A percentile compares a stretch with the other conserved stretches of the same genome.
Conservation (phyloP, 2,113 vertebrate species). For the Paralichthys olivaceus region DNA sequence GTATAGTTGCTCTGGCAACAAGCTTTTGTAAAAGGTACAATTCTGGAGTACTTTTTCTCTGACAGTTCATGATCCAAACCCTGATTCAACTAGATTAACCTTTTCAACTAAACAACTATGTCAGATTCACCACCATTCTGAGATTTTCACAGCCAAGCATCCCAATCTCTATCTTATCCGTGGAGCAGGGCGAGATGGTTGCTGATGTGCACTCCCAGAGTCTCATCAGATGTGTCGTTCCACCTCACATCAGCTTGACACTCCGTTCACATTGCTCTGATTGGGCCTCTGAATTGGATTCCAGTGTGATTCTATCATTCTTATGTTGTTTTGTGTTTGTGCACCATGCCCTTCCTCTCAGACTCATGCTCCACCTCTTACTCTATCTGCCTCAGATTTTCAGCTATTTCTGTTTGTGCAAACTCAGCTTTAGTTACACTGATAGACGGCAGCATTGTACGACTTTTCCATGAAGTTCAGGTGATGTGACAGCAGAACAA, state of each 20-base stretch:
- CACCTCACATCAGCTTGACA: constrained; percentile 61
- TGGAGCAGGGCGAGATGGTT: constrained; percentile 31
- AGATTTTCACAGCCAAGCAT: constrained; percentile 35
- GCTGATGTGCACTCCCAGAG: constrained; percentile 60
- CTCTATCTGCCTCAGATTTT: constrained; percentile 39
- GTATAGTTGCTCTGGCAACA: background rate
- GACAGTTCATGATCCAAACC: constrained; percentile 35
- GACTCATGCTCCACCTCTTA: constrained; percentile 29
- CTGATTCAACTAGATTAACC: constrained; percentile 45
- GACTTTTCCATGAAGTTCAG: constrained; percentile 27
- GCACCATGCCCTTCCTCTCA: background rate
- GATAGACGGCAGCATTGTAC: constrained; percentile 15
- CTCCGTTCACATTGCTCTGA: constrained; percentile 49
- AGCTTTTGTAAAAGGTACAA: constrained; percentile 18
- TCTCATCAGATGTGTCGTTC: constrained; percentile 66
- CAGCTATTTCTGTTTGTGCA: constrained; percentile 24
- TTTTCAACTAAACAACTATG: constrained; percentile 53
- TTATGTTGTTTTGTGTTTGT: constrained; percentile 61
- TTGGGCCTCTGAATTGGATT: constrained; percentile 72
- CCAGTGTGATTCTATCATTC: constrained; percentile 47
- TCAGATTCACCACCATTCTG: constrained; percentile 44
- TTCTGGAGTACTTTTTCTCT: background rate
- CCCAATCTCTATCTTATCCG: constrained; percentile 44
- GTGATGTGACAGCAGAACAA: constrained; percentile 41
- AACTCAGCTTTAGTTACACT: constrained; percentile 41